Evolutionary conservation across 2,797 vertebrate species (phyloP), one percentile per base, ranked within the genome.

Genomic region (Carapus acus): DNA sequence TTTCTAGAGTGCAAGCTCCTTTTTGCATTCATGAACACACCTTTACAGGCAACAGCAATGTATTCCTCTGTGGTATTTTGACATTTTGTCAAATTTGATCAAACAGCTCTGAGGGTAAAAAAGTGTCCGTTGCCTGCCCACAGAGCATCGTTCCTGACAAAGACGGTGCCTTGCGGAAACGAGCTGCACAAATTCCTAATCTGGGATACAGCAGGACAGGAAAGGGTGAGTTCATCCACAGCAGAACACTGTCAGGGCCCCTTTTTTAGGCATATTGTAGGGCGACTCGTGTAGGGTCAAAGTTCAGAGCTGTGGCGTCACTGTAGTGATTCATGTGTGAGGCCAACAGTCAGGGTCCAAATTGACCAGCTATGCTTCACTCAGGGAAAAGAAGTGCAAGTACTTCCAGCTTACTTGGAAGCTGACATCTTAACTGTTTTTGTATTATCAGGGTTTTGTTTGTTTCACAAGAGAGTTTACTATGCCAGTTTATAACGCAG

Each of bases 171-270:
- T 21, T 92, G 89, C 85, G 94, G 94, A 62, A 91, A 94, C 69
- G 96, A 98, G 69, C 90, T 99, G 60, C 96, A 99, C 84, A 98
- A 98, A 64, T 99, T 97, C 85, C 88, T 99, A 60, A 99, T 99
- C 83, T 99, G 96, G 96, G 96, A 98, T 76, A 99, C 96, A 6
- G 96, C 94, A 37, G 96, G 96, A 39, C 96, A 98, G 79, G 94
- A 98, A 46, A 84, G 95, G 81, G 96, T 99, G 75, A 88, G 93
- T 84, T 38, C 2, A 6, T 38, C 15, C 11, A 38, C 21, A 21
- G 17, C 39, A 27, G 11, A 21, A 39, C 15, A 29, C 62, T 33
- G 11, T 13, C 27, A 11, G 11, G 11, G 27, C 27, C 27, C 27
- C 27, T n/a, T n/a, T n/a, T n/a, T n/a, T n/a, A n/a, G n/a, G n/a